phyloP scores from a whole-genome alignment of 1,140 invertebrate species.

The Riptortus pedestris region DNA sequence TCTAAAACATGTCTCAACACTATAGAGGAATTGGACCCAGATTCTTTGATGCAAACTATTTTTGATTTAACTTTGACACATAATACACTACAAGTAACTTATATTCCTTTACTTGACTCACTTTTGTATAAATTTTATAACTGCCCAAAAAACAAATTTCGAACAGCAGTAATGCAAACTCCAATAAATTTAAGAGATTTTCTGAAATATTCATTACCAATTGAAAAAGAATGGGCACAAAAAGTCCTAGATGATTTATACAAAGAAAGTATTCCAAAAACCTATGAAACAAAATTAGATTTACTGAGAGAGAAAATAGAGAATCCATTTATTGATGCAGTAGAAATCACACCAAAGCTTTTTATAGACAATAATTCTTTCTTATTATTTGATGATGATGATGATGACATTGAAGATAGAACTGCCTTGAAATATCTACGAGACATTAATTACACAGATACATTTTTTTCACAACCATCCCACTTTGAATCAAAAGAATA shows the following conservation, averaged over 20 bases:
- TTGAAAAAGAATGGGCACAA: neutral
- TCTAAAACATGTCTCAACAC: neutral
- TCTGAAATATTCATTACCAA: neutral
- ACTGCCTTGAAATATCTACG: neutral
- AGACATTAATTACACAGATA: neutral
- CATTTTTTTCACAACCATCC: too few relatives aligned
- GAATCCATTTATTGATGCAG: neutral
- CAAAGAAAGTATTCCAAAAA: neutral
- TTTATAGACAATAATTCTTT: neutral
- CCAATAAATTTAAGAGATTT: neutral
- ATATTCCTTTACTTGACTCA: neutral
- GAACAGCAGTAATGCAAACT: slow-evolving; percentile 2
- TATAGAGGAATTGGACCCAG: neutral
- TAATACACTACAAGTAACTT: neutral
- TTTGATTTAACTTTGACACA: neutral
- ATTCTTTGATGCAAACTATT: neutral
- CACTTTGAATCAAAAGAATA: too few relatives aligned
- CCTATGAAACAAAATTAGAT: neutral
- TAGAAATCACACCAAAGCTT: neutral
- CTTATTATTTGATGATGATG: neutral
- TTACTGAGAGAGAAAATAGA: neutral
- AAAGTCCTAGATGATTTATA: neutral
- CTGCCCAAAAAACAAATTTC: neutral
- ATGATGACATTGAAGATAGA: neutral
- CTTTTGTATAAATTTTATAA: neutral